These are phyloP conservation scores for Scyliorhinus canicula DNA, from an alignment of 2,797 vertebrate species.

Conservation along the genomic window DNA sequence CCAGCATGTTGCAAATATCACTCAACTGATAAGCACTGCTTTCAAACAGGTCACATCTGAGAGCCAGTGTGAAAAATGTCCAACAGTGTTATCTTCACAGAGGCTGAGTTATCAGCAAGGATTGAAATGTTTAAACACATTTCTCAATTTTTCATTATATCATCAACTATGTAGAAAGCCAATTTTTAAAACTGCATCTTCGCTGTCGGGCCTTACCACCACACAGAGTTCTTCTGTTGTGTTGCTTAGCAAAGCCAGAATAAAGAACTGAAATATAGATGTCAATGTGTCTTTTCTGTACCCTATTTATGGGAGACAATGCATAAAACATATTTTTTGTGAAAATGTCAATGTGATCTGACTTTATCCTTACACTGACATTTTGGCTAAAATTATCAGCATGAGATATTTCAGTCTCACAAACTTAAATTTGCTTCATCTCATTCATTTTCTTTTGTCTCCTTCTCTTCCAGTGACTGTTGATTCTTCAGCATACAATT, in stretches of 20 bases:
- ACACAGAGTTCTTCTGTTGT: no score
- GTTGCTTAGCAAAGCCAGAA: neutral
- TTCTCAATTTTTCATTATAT: slow-evolving; percentile 32
- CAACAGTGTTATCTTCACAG: slow-evolving; percentile 7
- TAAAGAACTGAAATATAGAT: neutral
- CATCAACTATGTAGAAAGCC: neutral
- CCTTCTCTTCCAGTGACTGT: neutral
- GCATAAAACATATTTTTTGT: neutral
- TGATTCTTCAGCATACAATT: neutral
- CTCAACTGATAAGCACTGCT: slow-evolving; percentile 32
- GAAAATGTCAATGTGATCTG: slow-evolving; percentile 1
- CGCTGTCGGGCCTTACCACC: neutral
- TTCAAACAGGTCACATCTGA: slow-evolving; percentile 26
- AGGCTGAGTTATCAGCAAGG: slow-evolving; percentile 27
- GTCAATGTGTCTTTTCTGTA: neutral
- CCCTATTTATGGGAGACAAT: neutral
- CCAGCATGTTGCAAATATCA: slow-evolving; percentile 21
- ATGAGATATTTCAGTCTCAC: neutral
- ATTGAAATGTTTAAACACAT: slow-evolving; percentile 18
- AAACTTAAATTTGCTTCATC: neutral
- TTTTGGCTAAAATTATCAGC: neutral
- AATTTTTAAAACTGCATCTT: neutral
- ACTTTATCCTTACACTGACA: no score
- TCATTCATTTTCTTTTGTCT: neutral
- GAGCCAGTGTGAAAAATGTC: neutral